Evolutionary conservation across 2,113 vertebrate species (phyloP).

Genomic region (Apaloderma vittatum): DNA sequence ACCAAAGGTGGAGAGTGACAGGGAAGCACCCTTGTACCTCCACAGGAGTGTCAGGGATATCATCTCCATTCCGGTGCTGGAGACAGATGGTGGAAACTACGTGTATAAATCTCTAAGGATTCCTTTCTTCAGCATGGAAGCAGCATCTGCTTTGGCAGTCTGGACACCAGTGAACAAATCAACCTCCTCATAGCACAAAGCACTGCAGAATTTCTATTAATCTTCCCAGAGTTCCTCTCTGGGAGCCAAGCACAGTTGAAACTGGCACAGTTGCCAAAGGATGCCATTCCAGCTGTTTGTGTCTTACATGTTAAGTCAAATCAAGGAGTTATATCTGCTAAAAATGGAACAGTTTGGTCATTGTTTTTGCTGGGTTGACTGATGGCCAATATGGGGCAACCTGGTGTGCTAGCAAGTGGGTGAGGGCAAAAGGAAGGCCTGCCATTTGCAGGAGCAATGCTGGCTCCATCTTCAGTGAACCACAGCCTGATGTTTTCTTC

Average conservation of each 20-base stretch:
- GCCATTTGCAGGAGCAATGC: not conserved
- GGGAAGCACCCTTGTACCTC: accelerated
- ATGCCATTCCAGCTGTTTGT: not conserved
- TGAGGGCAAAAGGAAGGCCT: accelerated
- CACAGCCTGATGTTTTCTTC: not conserved
- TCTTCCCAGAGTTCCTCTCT: not conserved
- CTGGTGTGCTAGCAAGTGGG: not conserved
- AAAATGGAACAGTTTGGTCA: not conserved
- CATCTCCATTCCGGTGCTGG: accelerated
- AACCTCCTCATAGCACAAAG: not conserved
- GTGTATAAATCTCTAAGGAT: not conserved
- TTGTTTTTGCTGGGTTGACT: not conserved
- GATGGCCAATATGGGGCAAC: not conserved
- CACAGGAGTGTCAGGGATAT: not conserved
- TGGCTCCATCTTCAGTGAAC: not conserved
- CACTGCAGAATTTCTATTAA: not conserved
- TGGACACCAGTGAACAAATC: not conserved
- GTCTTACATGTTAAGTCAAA: not conserved
- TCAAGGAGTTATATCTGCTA: not conserved
- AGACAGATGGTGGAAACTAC: not conserved
- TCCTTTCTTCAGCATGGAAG: not conserved
- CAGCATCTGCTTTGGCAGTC: not conserved
- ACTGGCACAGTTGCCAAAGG: not conserved
- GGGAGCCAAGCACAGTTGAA: not conserved
- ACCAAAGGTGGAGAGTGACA: accelerated